Conservation (phyloP, 2,113 vertebrate genomes). For the Bufo bufo region DNA sequence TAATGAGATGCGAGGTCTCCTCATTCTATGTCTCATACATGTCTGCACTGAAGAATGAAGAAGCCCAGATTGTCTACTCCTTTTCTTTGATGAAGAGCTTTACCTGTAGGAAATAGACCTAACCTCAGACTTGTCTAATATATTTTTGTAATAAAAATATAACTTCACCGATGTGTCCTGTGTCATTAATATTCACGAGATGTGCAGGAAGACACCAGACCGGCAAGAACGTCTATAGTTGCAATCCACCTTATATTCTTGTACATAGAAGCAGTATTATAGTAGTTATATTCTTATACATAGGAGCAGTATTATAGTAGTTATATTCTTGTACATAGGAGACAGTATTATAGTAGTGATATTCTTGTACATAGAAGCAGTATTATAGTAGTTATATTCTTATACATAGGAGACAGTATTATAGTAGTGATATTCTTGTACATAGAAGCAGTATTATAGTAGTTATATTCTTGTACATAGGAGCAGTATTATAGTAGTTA, state of each 20-base stretch:
- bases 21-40: not conserved
- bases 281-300: constrained; percentile 10
- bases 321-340: not conserved
- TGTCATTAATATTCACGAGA: not conserved
- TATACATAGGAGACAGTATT: not conserved
- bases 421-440: not conserved
- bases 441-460: not conserved
- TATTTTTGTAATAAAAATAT: constrained; percentile 39
- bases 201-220: not conserved
- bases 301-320: not conserved
- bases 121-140: not conserved
- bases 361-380: not conserved
- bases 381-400: constrained; percentile 7
- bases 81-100: not conserved
- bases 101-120: not conserved
- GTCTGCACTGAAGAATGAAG: not conserved
- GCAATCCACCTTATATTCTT: not conserved
- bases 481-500: not conserved
- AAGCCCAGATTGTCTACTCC: not conserved
- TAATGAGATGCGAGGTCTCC: not conserved
- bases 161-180: not conserved
- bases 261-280: constrained; percentile 7
- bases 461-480: not conserved
- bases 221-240: not conserved
- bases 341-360: constrained; percentile 5